Evolutionary conservation across 1,140 invertebrate species (phyloP), one percentile per base, ranked within the genome.

Genomic region (Drosophila mayri): DNA sequence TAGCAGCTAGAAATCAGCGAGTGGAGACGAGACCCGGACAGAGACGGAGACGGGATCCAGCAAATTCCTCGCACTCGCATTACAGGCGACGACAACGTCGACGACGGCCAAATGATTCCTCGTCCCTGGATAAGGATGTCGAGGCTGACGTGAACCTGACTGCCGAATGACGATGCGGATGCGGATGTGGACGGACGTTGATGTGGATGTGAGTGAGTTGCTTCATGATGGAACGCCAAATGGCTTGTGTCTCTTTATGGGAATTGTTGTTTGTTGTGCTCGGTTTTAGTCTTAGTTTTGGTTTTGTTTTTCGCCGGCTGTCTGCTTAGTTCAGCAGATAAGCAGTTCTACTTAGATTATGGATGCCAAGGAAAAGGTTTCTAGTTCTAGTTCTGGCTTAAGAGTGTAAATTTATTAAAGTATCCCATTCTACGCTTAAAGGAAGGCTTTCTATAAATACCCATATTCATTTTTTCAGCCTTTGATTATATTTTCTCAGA

Each of bases 181-280:
- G 55, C 59, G 61, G 64, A 25, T 59, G 41, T 60, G 44, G 32
- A 22, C 28, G 66, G 22, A 49, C 16, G 46, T 35, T n/a, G 38
- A 44, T 64, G 63, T 43, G 73, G 61, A 57, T 76, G 50, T 57
- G 47, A 64, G 68, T 65, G 63, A 72, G 60, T 79, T 61, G 71
- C 64, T 62, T 60, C 76, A 80, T 87, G 84, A 87, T 87, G 84
- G 79, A 87, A 90, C 88, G 80, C 65, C 85, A 87, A 90, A 87
- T 87, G 84, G 80, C 64, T 90, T 87, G 84, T 84, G 76, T 87
- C 84, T 80, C 85, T 88, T 88, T 84, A 88, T 88, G 84, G 85
- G 85, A 88, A 88, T 88, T 90, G 84, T 88, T 88, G 84, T 88
- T 90, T 80, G 81, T 88, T 88, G 76, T 88, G 77, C 68, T 64